Evolutionary conservation across 2,797 vertebrate species (phyloP), one percentile per base, ranked within the genome.

Genomic region (Salmo trutta): DNA sequence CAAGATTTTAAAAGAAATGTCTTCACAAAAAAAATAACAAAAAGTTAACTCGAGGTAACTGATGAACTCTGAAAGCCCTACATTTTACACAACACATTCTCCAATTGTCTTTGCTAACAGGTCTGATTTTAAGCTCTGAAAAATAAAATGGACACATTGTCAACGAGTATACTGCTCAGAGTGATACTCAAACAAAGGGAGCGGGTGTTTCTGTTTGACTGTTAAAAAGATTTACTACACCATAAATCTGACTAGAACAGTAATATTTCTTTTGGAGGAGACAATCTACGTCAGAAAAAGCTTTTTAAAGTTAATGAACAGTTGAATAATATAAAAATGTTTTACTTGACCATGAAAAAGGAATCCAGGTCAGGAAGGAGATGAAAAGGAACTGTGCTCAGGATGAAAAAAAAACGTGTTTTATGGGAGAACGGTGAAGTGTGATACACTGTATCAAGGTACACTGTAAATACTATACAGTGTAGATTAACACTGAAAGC

Each of bases 191-290:
- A 74, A 85, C 81, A 84, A 81, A 83, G 82, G 62, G 80, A 77
- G 74, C 78, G 79, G 84, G 86, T 88, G 82, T 84, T 84, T 81
- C 78, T 82, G 81, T 83, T 85, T 82, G 80, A 89, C 84, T 82
- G 86, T 90, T 90, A 90, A 92, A 36, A 92, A 91, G 59, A 90
- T 91, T 90, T 88, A 91, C 92, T 85, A 90, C 91, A 84, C 88
- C 85, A 82, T 88, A 89, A 91, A 86, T 90, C 88, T 90, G 84
- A 87, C 74, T 81, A 76, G 67, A 74, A 83, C 76, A 77, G 81
- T 80, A 82, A 86, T 91, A 91, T 88, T 90, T 90, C 82, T 86
- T 82, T 82, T 77, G 79, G 77, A 88, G 79, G 80, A 87, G 79
- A 71, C 31, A n/a, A 81, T 83, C 73, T 81, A 83, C 76, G 81